These are phyloP conservation scores for Stomatorhinus ivindoensis DNA, from an alignment of 2,113 vertebrate genomes.

Conservation along the genomic window DNA sequence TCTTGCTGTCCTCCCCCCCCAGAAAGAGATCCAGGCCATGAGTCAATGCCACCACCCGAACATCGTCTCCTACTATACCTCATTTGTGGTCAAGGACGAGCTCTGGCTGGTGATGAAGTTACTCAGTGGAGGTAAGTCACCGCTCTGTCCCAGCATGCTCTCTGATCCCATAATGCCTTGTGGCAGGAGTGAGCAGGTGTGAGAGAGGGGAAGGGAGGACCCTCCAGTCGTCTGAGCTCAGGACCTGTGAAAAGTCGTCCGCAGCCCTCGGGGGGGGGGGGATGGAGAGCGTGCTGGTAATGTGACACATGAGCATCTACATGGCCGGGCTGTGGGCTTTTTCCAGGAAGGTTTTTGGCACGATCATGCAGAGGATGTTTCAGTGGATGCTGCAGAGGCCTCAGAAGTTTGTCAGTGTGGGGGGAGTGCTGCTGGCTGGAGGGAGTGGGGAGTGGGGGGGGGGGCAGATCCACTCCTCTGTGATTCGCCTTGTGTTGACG, in stretches of 20 bases:
- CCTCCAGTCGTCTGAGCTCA: neutral
- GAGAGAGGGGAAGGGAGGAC: neutral
- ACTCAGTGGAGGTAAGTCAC: slow-evolving; percentile 85
- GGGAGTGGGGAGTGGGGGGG: neutral
- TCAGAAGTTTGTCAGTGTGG: neutral
- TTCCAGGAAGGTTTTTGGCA: neutral
- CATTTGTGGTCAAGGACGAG: slow-evolving; percentile 94
- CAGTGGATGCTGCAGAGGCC: neutral
- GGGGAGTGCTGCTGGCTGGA: neutral
- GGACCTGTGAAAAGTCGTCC: neutral
- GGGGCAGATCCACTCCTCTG: neutral
- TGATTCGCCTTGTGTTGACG: neutral
- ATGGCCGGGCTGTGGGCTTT: neutral
- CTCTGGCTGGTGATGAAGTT: slow-evolving; percentile 96
- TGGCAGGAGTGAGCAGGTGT: neutral
- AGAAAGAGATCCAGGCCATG: slow-evolving; percentile 98
- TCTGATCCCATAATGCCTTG: neutral
- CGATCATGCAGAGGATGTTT: neutral
- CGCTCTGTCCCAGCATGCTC: neutral
- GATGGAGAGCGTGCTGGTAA: neutral
- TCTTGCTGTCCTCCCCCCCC: neutral
- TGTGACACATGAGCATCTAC: neutral
- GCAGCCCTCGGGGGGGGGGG: neutral
- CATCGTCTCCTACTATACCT: slow-evolving; percentile 94
- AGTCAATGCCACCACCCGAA: slow-evolving; percentile 95